phyloP scores from a whole-genome alignment of 2,113 vertebrate species.

The Dromaius novaehollandiae region DNA sequence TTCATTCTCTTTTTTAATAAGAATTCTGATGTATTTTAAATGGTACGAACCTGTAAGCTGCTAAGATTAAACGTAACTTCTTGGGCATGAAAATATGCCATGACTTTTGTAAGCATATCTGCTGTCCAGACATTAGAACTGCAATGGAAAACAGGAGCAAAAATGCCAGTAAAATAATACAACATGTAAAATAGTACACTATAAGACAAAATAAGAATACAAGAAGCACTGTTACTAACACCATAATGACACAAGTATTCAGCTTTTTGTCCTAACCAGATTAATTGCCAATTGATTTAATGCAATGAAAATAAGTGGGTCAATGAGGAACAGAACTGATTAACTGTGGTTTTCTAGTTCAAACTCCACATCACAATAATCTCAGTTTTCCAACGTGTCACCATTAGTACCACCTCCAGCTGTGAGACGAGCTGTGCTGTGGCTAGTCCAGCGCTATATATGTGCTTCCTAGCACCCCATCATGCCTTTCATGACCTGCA shows the following conservation, averaged over 20 bases:
- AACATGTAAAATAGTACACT: background rate
- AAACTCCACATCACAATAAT: background rate
- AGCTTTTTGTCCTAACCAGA: background rate
- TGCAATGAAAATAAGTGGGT: background rate
- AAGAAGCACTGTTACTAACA: background rate
- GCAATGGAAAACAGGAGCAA: slow-evolving; percentile 26
- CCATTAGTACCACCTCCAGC: background rate
- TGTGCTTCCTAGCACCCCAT: background rate
- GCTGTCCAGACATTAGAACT: slow-evolving; percentile 74
- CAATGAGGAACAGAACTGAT: background rate
- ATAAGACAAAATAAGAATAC: background rate
- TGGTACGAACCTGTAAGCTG: slow-evolving; percentile 76
- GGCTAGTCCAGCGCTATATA: background rate
- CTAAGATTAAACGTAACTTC: slow-evolving; percentile 57
- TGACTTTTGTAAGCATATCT: slow-evolving; percentile 67
- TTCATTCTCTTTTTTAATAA: background rate
- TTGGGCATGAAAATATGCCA: slow-evolving; percentile 69
- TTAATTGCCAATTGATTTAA: background rate
- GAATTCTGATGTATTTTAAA: background rate
- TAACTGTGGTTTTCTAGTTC: rapidly evolving
- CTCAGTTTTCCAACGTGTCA: background rate
- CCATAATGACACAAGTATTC: background rate
- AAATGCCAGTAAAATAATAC: background rate
- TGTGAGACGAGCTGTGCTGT: background rate
- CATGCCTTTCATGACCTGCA: background rate